Percentiles rank a stretch among this genome's conserved stretches.
Evolutionary conservation across 2,113 vertebrate genomes (phyloP).

Genomic region (Jacana jacana): DNA sequence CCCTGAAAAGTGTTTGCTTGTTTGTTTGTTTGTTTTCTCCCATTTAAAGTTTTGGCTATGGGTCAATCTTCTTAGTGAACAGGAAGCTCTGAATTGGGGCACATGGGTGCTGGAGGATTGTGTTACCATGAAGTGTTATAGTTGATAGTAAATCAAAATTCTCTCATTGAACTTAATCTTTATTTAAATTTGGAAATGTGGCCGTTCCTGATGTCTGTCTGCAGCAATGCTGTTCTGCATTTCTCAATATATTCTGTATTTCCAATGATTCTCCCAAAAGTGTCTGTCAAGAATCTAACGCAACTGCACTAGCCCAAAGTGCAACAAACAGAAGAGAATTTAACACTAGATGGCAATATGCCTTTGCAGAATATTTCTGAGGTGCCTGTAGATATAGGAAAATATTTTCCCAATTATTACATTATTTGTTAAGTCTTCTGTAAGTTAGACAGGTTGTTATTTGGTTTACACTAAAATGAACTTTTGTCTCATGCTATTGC

Average conservation of each 20-base stretch:
- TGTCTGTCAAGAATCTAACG: background rate
- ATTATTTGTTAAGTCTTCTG: background rate
- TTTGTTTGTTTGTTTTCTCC: background rate
- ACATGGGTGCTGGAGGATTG: background rate
- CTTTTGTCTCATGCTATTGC: background rate
- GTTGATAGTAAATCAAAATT: background rate
- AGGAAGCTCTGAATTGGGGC: background rate
- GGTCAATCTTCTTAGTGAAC: background rate
- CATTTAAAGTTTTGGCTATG: background rate
- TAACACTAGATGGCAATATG: conserved; percentile 59
- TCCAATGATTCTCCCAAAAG: background rate
- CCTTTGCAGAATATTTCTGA: background rate
- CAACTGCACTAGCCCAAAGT: background rate
- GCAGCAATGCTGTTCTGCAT: background rate
- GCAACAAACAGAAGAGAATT: background rate
- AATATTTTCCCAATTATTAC: background rate
- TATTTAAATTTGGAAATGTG: background rate
- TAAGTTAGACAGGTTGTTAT: background rate
- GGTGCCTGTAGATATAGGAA: background rate
- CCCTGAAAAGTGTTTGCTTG: too few species aligned
- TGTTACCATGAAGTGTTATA: background rate
- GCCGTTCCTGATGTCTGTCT: background rate
- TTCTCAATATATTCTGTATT: background rate
- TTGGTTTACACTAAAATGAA: background rate
- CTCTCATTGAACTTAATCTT: background rate